Conservation (phyloP, 2,888 invertebrate species). For the Sinhomidia bicolor region DNA sequence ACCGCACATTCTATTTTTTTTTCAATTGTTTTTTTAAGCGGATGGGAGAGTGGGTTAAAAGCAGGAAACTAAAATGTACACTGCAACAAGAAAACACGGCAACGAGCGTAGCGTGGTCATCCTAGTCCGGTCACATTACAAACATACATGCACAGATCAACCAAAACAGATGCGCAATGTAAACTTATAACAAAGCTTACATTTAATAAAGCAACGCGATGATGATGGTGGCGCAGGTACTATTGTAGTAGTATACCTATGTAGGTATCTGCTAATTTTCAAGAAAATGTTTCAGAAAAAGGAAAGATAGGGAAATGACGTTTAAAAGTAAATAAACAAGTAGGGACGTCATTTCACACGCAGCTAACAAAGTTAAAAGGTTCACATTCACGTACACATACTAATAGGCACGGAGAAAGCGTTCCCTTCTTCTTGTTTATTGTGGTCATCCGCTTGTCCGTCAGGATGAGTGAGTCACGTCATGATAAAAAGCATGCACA, state of each 20-base stretch:
- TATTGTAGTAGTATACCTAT: no score
- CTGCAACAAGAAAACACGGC: not conserved
- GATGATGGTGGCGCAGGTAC: no score
- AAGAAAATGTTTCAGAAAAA: no score
- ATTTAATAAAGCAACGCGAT: not conserved
- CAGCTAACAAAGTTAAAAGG: slow-evolving; percentile 6
- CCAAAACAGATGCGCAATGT: not conserved
- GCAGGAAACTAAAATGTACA: slow-evolving; percentile 35
- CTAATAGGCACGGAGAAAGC: slow-evolving; percentile 26
- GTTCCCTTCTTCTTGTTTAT: not conserved
- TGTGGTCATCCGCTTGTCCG: slow-evolving; percentile 23
- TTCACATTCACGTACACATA: not conserved
- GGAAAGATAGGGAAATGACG: not conserved
- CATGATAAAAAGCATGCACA: not conserved
- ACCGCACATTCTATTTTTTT: not conserved
- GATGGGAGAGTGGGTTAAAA: slow-evolving; percentile 33
- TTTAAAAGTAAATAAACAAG: slow-evolving; percentile 15
- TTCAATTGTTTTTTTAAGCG: not conserved
- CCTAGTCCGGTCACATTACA: not conserved
- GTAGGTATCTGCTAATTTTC: no score
- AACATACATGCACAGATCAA: not conserved
- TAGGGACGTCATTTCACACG: slow-evolving; percentile 6
- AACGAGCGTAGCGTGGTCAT: slow-evolving; percentile 23
- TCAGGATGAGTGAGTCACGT: not conserved
- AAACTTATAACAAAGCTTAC: not conserved